Evolutionary conservation across 2,888 invertebrate species (phyloP).

Genomic region (Acanthosepion esculentum): DNA sequence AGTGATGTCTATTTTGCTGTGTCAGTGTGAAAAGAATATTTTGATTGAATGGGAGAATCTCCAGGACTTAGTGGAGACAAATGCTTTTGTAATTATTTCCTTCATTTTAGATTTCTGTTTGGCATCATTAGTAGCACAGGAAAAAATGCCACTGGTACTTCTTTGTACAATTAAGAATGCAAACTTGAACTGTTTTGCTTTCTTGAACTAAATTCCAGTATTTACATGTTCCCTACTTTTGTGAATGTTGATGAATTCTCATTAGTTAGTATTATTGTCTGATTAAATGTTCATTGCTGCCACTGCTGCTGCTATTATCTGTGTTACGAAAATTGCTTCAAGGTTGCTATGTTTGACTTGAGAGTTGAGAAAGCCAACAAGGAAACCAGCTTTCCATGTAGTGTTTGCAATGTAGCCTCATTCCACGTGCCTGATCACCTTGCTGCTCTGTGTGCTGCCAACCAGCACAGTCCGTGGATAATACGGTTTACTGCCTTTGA

Average conservation of each 20-base stretch:
- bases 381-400: not conserved
- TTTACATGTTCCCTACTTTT: not conserved
- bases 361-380: not conserved
- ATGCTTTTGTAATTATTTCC: not conserved
- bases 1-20: not conserved
- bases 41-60: not conserved
- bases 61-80: not conserved
- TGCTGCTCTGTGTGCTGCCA: constrained; percentile 4
- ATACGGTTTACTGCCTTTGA: not conserved
- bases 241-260: not conserved
- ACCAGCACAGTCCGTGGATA: not conserved
- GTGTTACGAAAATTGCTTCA: not conserved
- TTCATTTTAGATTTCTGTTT: too few relatives aligned
- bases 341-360: constrained; percentile 8
- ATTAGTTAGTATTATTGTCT: not conserved
- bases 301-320: not conserved
- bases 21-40: not conserved
- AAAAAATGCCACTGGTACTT: not conserved
- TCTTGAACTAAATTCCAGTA: not conserved
- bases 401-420: constrained; percentile 12
- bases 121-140: not conserved
- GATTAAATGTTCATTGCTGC: constrained; percentile 6
- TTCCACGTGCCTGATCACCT: not conserved
- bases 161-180: not conserved
- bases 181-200: not conserved